Base-by-base conservation (phyloP, 2,113 vertebrate species). In the Piaya cayana region DNA sequence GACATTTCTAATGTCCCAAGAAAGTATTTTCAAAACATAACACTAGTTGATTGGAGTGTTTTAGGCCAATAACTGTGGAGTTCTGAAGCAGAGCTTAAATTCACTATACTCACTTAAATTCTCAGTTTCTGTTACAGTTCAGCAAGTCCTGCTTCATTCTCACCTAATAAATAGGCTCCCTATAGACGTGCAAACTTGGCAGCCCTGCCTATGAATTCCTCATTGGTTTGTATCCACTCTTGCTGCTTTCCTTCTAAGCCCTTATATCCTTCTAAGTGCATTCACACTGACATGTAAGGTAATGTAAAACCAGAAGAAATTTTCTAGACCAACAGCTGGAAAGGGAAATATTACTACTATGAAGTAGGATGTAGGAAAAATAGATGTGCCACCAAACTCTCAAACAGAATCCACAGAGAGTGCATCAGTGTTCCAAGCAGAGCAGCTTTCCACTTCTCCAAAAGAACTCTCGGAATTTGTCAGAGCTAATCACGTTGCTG, bases 401-500 rank as follows among this genome's bases (percentile, higher is more conserved):
- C 49, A 90, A 78, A 72, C 29, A 43, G 32, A 27, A 53, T 76
- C 68, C 82, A 52, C 55, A 62, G 30, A 84, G 32, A 88, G 82
- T 16, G 15, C 27, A 60, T 23, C 49, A 39, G 12, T 9, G 32
- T 88, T 82, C 58, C 45, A 76, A 91, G 58, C 20, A 69, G 13
- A 94, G 55, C 14, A 77, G 42, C 58, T 19, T 87, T 90, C 52
- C 43, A 10, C 65, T 39, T 52, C 17, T 69, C 63, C 70, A 53
- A 9, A 92, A 83, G 62, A 86, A 45, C 86, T 77, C 3, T 2
- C 26, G 78, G 60, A 52, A 78, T 95, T 95, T 94, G 91, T 93
- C 88, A 85, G 1, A 83, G 67, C 52, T 49, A 56, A 91, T 90
- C 69, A 74, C 39, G 7, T 5, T 83, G 82, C 30, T 34, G n/a